A percentile compares a stretch with the other conserved stretches of the same genome.
Conservation (phyloP, 2,113 vertebrate species). For the Ceyx cyanopectus region DNA sequence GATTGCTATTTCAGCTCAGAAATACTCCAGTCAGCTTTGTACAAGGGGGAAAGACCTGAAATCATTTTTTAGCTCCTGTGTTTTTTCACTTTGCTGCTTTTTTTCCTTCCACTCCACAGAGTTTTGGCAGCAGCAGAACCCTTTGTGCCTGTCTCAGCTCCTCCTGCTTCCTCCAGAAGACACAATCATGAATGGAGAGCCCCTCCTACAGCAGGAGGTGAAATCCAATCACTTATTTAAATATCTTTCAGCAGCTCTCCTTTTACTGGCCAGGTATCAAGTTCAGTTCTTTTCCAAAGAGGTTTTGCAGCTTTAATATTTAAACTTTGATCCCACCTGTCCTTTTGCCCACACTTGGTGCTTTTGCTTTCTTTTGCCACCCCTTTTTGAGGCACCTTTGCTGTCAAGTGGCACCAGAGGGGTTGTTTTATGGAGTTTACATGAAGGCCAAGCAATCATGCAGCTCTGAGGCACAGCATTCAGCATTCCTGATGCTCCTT, state of each 20-base stretch:
- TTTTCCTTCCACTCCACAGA: background rate
- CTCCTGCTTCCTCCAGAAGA: background rate
- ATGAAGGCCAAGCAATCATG: background rate
- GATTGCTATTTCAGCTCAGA: background rate
- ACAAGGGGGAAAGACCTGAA: background rate
- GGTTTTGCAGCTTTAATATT: background rate
- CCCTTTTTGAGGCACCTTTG: background rate
- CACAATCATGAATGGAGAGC: background rate
- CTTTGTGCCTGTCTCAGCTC: background rate
- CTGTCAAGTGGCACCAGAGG: background rate
- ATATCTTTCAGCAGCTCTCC: background rate
- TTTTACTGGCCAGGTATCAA: background rate
- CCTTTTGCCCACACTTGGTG: background rate
- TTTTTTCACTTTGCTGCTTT: background rate
- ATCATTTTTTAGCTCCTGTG: background rate
- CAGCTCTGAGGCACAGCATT: background rate
- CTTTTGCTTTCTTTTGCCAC: background rate
- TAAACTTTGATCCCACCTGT: background rate
- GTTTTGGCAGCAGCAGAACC: background rate
- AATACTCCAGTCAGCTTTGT: background rate
- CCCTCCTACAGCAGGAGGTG: background rate
- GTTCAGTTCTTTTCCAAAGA: background rate
- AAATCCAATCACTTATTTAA: background rate
- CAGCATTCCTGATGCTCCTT: background rate
- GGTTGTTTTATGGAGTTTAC: background rate